Conservation (phyloP, 2,113 vertebrate genomes). For the Gopherus evgoodei region DNA sequence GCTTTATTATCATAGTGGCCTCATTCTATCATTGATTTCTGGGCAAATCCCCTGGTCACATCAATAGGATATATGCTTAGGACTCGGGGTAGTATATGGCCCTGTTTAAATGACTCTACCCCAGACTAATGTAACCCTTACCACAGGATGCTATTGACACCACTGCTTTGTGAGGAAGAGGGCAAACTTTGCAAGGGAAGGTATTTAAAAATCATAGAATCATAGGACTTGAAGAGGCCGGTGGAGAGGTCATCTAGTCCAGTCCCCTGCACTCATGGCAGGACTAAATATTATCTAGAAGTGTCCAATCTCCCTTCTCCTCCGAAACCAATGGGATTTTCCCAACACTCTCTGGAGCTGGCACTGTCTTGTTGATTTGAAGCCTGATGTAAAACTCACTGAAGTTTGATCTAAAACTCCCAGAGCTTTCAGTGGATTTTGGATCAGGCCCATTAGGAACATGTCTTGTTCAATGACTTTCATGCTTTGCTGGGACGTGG, state of each 20-base stretch:
- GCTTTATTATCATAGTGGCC: background rate
- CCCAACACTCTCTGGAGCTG: background rate
- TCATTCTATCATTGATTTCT: background rate
- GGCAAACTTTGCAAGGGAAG: background rate
- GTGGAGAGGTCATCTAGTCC: no score
- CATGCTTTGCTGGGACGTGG: background rate
- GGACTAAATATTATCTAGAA: background rate
- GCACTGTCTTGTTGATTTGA: background rate
- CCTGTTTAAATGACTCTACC: background rate
- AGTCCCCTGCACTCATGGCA: no score
- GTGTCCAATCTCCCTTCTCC: background rate
- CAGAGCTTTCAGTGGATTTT: background rate
- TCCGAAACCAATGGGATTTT: background rate
- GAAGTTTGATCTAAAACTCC: no score
- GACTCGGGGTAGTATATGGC: background rate
- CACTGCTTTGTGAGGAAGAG: background rate
- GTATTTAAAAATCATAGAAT: background rate
- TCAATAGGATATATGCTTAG: background rate
- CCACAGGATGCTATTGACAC: background rate
- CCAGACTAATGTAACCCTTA: background rate
- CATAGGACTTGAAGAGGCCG: no score
- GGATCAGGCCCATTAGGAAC: accelerated
- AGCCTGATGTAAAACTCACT: background rate
- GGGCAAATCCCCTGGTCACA: background rate
- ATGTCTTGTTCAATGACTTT: background rate